Evolutionary conservation across 2,797 vertebrate genomes (phyloP), one percentile per base, ranked within the genome.

Genomic region (Darevskia mixta): DNA sequence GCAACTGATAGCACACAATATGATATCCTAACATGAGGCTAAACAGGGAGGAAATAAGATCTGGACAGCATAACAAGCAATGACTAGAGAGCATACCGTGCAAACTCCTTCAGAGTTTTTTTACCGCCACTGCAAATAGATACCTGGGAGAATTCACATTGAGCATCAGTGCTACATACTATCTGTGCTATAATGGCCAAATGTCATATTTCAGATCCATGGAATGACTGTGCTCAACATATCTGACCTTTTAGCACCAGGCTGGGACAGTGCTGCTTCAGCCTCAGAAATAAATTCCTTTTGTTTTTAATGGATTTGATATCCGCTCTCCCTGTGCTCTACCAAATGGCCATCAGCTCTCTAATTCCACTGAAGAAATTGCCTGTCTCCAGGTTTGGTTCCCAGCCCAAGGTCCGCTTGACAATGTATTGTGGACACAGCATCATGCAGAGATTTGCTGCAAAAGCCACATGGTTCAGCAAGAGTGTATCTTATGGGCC

Each of bases 1-100:
- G 93, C 90, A 92, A 91, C 86, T 91, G 94, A 95, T 92, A 96
- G 92, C 90, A 95, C 91, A 94, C 94, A 90, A 90, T 90, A 95
- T 79, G 93, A 95, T 96, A 95, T 91, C 92, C 86, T 95, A 94
- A 88, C 91, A 92, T 93, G 93, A 94, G 95, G 95, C 96, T 96
- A 95, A 95, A 96, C 91, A 95, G 88, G 90, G 80, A 5, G 87
- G 87, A 90, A 89, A 87, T 89, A 92, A 93, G 93, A 90, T 95
- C 96, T 97, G 95, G 95, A 95, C 93, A 96, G 43, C 82, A 89
- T 88, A 90, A 90, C 29, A 73, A 80, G 15, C 81, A 91, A 88
- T 83, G 75, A 84, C 73, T 90, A 91, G 58, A 29, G 66, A 85
- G 45, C 3, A 55, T 80, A 86, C 55, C 27, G 29, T 80, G 81